Conservation (phyloP, 2,113 vertebrate species). For the Nannobrachium achirus region DNA sequence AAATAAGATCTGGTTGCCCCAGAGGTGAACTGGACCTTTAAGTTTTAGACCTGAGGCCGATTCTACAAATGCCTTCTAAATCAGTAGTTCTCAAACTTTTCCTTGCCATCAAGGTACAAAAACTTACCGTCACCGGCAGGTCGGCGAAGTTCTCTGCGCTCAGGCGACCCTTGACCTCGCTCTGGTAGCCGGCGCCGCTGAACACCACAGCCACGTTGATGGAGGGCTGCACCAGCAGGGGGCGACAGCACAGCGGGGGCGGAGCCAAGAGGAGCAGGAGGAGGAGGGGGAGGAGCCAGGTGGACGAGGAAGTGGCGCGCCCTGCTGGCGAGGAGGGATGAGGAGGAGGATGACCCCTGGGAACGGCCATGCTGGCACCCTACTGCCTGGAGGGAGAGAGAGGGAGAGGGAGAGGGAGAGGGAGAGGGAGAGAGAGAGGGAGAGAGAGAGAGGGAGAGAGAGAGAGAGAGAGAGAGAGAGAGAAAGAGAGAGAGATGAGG, state of each 20-base stretch:
- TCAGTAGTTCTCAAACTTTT: too few species aligned
- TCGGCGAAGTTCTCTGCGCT: constrained; percentile 92
- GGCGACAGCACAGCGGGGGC: constrained; percentile 63
- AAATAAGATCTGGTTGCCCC: too few species aligned
- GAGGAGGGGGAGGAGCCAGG: constrained; percentile 65
- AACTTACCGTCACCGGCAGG: constrained; percentile 89
- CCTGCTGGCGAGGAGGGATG: constrained; percentile 52
- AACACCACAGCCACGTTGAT: constrained; percentile 89
- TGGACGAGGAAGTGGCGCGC: too few species aligned
- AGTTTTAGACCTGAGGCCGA: too few species aligned
- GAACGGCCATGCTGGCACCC: constrained; percentile 77
- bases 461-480: constrained; percentile 28
- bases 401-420: not conserved
- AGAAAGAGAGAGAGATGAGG: constrained; percentile 45
- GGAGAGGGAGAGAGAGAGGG: constrained; percentile 4
- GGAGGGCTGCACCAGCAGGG: constrained; percentile 75
- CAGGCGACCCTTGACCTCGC: constrained; percentile 87
- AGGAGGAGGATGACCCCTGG: constrained; percentile 55
- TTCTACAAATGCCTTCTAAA: too few species aligned
- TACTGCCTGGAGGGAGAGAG: constrained; percentile 67
- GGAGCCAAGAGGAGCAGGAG: constrained; percentile 64
- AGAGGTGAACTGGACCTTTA: too few species aligned
- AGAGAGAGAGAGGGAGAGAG: not conserved
- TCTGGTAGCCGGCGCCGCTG: constrained; percentile 86
- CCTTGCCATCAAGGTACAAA: too few species aligned